Conservation (phyloP, 2,113 vertebrate species). For the Baryphthengus martii region DNA sequence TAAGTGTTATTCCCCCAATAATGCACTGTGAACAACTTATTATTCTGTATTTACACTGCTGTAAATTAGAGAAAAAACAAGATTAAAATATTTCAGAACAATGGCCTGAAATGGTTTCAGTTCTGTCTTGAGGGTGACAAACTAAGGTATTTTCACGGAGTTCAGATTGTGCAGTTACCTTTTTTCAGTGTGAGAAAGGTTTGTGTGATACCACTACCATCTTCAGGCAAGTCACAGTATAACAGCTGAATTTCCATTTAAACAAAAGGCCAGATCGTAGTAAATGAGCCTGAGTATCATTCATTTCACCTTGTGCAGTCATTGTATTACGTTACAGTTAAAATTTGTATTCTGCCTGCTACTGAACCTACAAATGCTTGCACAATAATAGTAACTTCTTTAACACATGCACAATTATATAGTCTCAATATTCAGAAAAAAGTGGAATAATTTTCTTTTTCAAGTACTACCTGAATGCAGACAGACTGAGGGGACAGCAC, state of each 20-base stretch:
- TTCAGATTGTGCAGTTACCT: background rate
- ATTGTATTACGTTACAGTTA: background rate
- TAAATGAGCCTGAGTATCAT: background rate
- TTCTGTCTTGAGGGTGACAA: background rate
- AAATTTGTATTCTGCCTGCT: background rate
- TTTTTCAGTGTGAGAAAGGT: background rate
- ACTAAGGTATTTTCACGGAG: background rate
- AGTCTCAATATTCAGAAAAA: background rate
- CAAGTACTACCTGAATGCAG: background rate
- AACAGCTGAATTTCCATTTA: background rate
- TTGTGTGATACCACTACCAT: slow-evolving; percentile 65
- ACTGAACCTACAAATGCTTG: background rate
- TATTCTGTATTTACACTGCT: background rate
- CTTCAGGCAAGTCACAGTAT: slow-evolving; percentile 50
- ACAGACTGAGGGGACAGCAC: background rate
- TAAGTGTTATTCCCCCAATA: background rate
- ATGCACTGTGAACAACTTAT: background rate
- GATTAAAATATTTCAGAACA: background rate
- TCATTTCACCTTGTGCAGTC: background rate
- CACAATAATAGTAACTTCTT: background rate
- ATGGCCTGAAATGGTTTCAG: background rate
- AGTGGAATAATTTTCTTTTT: background rate
- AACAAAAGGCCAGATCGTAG: background rate
- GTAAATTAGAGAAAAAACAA: background rate
- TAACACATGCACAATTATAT: background rate